A percentile compares a stretch with the other conserved stretches of the same genome.
phyloP scores from a whole-genome alignment of 2,113 vertebrate genomes.

The Pterocles burchelli region DNA sequence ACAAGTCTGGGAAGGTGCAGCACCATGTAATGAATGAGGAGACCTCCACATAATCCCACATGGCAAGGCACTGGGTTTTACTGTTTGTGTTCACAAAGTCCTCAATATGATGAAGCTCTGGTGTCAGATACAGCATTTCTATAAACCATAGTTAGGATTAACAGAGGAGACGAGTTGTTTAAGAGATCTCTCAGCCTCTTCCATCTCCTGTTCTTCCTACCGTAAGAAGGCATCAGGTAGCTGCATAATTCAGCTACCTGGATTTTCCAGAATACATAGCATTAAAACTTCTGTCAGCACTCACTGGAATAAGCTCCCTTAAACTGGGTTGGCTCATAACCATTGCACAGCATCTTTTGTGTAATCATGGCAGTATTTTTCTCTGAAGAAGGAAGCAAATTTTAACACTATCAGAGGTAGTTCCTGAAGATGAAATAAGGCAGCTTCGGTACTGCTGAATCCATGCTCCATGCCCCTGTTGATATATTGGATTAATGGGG shows the following conservation, averaged over 20 bases:
- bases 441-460: neutral
- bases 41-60: neutral
- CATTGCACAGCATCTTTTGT: neutral
- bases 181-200: neutral
- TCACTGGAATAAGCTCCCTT: neutral
- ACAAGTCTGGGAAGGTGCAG: neutral
- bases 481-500: conserved; percentile 11
- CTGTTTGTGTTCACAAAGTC: neutral
- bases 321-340: neutral
- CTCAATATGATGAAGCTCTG: neutral
- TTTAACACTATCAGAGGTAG: neutral
- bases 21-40: neutral
- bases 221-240: neutral
- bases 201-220: neutral
- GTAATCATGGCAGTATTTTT: neutral
- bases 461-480: neutral
- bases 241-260: neutral
- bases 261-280: neutral
- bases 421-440: neutral
- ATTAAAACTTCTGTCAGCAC: neutral
- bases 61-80: neutral
- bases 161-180: neutral
- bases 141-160: neutral
- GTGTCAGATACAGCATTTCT: neutral
- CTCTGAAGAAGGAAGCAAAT: neutral